phyloP scores from a whole-genome alignment of 1,140 invertebrate genomes.

The Drosophila aff. region DNA sequence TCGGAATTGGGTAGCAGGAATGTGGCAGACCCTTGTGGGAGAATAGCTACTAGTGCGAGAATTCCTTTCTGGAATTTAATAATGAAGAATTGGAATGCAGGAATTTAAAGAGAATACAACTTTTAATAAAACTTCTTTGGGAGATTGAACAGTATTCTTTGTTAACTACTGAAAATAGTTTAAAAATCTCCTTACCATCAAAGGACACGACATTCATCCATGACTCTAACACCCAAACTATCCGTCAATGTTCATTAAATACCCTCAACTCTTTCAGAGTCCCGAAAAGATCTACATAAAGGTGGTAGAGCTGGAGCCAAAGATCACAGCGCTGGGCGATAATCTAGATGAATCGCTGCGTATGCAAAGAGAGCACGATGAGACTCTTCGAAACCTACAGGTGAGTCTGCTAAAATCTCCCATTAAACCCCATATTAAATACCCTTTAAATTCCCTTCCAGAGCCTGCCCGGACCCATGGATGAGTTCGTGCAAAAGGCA shows the following conservation, averaged over 20 bases:
- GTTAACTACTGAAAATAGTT: neutral
- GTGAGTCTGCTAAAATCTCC: slow-evolving; percentile 85
- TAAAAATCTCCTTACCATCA: neutral
- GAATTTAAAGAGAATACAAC: neutral
- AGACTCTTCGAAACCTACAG: slow-evolving; percentile 93
- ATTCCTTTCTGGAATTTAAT: neutral
- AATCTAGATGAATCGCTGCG: slow-evolving; percentile 91
- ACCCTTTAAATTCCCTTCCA: slow-evolving; percentile 77
- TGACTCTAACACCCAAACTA: neutral
- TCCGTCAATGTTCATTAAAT: neutral
- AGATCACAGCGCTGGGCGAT: slow-evolving; percentile 92
- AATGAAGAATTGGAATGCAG: neutral
- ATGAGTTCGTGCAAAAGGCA: slow-evolving; percentile 94
- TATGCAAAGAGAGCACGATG: slow-evolving; percentile 92
- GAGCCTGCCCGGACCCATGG: slow-evolving; percentile 96
- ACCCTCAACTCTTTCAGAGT: slow-evolving; percentile 87
- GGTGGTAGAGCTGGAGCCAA: slow-evolving; percentile 94
- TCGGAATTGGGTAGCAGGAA: slow-evolving; percentile 16
- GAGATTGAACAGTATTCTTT: neutral
- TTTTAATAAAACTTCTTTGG: neutral
- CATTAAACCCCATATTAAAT: too few species aligned
- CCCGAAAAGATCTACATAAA: slow-evolving; percentile 93
- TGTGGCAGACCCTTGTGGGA: slow-evolving; percentile 15
- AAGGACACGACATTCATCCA: neutral
- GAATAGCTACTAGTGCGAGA: neutral